A percentile compares a stretch with the other conserved stretches of the same genome.
Evolutionary conservation across 2,797 vertebrate genomes (phyloP).

Genomic region (Distichodus sexfasciatus): DNA sequence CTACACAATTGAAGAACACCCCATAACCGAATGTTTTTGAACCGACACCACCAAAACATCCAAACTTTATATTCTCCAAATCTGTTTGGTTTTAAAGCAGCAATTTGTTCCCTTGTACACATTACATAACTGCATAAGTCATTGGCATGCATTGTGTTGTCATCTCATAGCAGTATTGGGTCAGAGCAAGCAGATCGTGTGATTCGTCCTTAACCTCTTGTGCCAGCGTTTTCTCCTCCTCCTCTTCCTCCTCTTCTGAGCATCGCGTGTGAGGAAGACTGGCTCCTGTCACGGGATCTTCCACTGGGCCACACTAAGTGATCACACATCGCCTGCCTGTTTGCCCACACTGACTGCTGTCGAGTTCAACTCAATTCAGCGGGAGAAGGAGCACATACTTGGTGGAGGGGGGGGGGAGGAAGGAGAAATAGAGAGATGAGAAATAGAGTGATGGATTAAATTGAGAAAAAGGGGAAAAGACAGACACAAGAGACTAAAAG

Average conservation of each 20-base stretch:
- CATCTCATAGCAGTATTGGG: neutral
- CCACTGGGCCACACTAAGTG: conserved; percentile 44
- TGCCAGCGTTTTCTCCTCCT: neutral
- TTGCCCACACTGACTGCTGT: conserved; percentile 42
- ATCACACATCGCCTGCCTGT: conserved; percentile 47
- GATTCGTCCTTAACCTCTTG: conserved; percentile 5
- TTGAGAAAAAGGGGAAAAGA: too few species aligned
- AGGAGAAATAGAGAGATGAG: conserved; percentile 7
- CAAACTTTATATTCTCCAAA: too few species aligned
- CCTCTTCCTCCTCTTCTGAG: neutral
- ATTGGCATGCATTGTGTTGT: too few species aligned
- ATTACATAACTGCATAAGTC: too few species aligned
- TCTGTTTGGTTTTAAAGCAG: too few species aligned
- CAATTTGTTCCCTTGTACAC: too few species aligned
- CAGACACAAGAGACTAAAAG: too few species aligned
- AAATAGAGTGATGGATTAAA: too few species aligned
- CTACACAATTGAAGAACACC: too few species aligned
- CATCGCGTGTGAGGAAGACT: conserved; percentile 19
- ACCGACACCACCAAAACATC: too few species aligned
- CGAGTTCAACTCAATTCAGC: conserved; percentile 49
- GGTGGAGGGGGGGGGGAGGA: conserved; percentile 32
- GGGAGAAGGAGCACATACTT: too few species aligned
- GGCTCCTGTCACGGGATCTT: conserved; percentile 32
- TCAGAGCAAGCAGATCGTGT: neutral
- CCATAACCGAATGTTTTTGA: too few species aligned